These are phyloP conservation scores for Sinopyrophorus schimmeli DNA, from an alignment of 2,888 invertebrate species.

Conservation along the genomic window DNA sequence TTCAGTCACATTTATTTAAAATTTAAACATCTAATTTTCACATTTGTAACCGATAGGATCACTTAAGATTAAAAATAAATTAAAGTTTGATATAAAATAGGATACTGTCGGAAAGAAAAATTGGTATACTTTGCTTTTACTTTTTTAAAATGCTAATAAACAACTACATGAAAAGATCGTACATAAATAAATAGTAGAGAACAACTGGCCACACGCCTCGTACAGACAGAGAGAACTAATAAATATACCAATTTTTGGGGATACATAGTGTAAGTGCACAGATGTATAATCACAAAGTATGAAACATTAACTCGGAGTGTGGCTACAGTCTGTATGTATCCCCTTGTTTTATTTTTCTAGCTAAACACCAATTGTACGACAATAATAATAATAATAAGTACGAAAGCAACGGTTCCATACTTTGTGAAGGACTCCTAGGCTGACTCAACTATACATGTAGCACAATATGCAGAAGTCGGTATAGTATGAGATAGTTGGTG, in stretches of 20 bases:
- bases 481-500: conserved; percentile 40
- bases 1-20: conserved; percentile 55
- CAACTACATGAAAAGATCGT: conserved; percentile 31
- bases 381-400: conserved; percentile 45
- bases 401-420: conserved; percentile 48
- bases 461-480: conserved; percentile 47
- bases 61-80: conserved; percentile 44
- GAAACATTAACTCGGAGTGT: conserved; percentile 44
- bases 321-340: conserved; percentile 36
- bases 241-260: conserved; percentile 34
- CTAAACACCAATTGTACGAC: conserved; percentile 33
- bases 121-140: conserved; percentile 13
- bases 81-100: conserved; percentile 37
- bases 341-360: no score
- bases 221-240: conserved; percentile 27
- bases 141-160: conserved; percentile 21
- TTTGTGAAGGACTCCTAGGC: conserved; percentile 46
- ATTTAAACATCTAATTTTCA: conserved; percentile 55
- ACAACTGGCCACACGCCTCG: conserved; percentile 31
- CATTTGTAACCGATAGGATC: conserved; percentile 47
- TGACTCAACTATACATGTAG: conserved; percentile 49
- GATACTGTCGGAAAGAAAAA: conserved; percentile 27
- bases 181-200: conserved; percentile 33
- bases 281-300: conserved; percentile 54
- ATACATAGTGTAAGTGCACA: conserved; percentile 50